These are phyloP conservation scores for Cotesia typhae DNA, from an alignment of 1,140 invertebrate species.

Conservation along the genomic window DNA sequence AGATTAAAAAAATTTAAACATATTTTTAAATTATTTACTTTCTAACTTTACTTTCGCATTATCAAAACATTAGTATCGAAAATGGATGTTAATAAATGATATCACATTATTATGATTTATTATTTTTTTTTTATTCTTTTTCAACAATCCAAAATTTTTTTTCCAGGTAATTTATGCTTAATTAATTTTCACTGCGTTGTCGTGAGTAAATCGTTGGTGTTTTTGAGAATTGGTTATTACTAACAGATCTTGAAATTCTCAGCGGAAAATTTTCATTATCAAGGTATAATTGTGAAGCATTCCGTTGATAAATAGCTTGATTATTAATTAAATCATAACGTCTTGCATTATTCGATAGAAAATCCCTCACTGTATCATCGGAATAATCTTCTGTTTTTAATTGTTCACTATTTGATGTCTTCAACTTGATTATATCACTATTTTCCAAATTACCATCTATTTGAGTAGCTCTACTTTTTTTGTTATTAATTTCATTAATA, in stretches of 20 bases:
- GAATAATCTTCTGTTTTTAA: conserved; percentile 6
- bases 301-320: not conserved
- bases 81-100: too few relatives aligned
- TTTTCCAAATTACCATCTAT: conserved; percentile 12
- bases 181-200: not conserved
- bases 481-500: not conserved
- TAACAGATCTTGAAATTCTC: conserved; percentile 28
- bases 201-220: not conserved
- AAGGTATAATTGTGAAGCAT: not conserved
- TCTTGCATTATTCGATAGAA: conserved; percentile 21
- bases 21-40: too few relatives aligned
- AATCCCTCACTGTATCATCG: not conserved
- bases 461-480: not conserved
- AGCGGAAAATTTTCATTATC: conserved; percentile 27
- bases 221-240: conserved; percentile 8
- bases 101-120: not conserved
- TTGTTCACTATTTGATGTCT: not conserved
- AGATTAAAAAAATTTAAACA: too few relatives aligned
- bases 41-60: not conserved
- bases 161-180: not conserved
- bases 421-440: not conserved
- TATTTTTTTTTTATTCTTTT: not conserved
- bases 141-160: not conserved
- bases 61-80: not conserved
- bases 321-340: not conserved